Evolutionary conservation across 2,888 invertebrate species (phyloP), one percentile per base, ranked within the genome.

Genomic region (Hololepta plana): DNA sequence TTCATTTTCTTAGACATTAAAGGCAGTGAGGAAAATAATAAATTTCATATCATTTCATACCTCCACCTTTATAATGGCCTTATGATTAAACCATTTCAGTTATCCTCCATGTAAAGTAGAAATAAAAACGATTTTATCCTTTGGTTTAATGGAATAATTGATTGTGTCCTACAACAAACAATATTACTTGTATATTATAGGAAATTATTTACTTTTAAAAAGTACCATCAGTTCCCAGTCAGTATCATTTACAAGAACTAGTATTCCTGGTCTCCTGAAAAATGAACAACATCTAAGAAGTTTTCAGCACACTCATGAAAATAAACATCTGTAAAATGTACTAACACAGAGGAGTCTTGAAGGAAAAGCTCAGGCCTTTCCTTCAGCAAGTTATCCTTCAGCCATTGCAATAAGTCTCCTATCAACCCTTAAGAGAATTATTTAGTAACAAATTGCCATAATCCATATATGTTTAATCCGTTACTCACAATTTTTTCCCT

Each of bases 191-290:
- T 17, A 13, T 27, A 22, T 19, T 26, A 19, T 27, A 24, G 23
- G 14, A 25, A 20, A 12, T 8, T 19, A 21, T 22, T 19, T 19
- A 21, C 14, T 14, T 11, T 17, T 24, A 8, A 26, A 9, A 35
- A 58, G 61, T 59, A 72, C 75, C 52, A 72, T 51, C 9, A 96
- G 56, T 53, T 96, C 93, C 95, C 95, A 96, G 47, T 96, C 96
- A 0, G 80, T 67, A 40, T 96, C 93, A 47, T 96, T 96, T 5
- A 96, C 68, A 2, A 96, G 57, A 1, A 96, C 91, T 24, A 96
- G 55, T 33, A 96, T 95, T 3, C 95, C 95, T 0, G 93, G 91
- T 24, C 93, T 56, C 35, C 65, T 66, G 41, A 27, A 51, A 45
- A 57, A 35, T 41, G 55, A 58, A n/a, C n/a, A n/a, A n/a, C n/a